These are phyloP conservation scores for Halcyon badia DNA, from an alignment of 2,797 vertebrate genomes.

Conservation along the genomic window DNA sequence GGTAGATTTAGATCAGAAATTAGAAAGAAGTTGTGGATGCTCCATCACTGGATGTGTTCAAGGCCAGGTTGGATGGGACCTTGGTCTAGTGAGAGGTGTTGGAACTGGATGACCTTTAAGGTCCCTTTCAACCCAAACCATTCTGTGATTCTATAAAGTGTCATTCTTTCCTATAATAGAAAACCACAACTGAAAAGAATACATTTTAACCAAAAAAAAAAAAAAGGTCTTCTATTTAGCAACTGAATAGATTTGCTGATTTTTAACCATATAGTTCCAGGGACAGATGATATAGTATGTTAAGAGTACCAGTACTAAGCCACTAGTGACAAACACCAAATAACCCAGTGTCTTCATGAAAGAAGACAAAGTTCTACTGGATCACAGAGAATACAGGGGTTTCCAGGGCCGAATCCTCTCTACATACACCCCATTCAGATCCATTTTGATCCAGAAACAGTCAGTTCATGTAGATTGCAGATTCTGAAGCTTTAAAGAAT, in stretches of 20 bases:
- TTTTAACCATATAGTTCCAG: not conserved
- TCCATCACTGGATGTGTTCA: too few relatives aligned
- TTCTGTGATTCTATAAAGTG: too few relatives aligned
- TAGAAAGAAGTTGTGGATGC: too few relatives aligned
- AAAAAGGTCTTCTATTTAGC: not conserved
- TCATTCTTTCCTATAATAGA: not conserved
- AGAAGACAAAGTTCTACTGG: not conserved
- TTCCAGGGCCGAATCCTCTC: not conserved
- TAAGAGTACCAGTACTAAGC: not conserved
- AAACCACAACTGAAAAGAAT: not conserved
- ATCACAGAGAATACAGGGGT: not conserved
- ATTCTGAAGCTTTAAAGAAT: not conserved
- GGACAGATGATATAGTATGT: not conserved
- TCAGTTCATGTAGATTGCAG: not conserved
- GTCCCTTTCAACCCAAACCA: too few relatives aligned
- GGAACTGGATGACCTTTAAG: too few relatives aligned
- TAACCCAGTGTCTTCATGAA: not conserved
- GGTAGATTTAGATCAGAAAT: too few relatives aligned
- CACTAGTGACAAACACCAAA: not conserved
- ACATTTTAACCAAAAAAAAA: not conserved
- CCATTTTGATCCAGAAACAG: not conserved
- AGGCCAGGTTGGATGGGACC: too few relatives aligned
- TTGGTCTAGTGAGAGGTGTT: too few relatives aligned
- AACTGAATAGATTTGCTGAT: not conserved
- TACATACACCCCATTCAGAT: not conserved